Evolutionary conservation across 2,888 invertebrate genomes (phyloP), one percentile per base, ranked within the genome.

Genomic region (Mimumesa dahlbomi): DNA sequence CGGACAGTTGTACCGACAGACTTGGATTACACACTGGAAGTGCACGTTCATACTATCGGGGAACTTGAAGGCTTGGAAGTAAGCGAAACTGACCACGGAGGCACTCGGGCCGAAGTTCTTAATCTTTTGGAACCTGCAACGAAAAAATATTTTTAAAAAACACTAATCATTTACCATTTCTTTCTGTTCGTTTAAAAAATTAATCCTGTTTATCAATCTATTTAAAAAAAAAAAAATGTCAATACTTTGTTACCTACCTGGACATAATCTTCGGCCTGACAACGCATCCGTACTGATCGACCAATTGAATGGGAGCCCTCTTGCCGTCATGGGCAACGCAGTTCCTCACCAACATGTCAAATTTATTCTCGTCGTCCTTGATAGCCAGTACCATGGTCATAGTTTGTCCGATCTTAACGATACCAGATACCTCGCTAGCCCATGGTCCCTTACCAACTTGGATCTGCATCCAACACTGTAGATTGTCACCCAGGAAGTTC

Each of bases 391-490:
- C 97, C 97, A 97, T 97, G 9, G 97, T 97, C 97, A 97, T 97
- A 0, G 97, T 97, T 89, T 97, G 97, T 19, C 97, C 97, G 78
- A 97, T 97, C 91, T 97, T 97, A 7, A 97, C 97, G 84, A 97
- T 97, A 57, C 97, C 97, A 0, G 97, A 97, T 29, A 97, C 97
- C 90, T 97, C 97, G 11, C 96, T 96, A n/a, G 97, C 97, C 97
- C 97, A 97, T 0, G 97, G 97, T 77, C 97, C 97, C 89, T 97
- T 97, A 59, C 97, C 97, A 45, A 97, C 97, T 90, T 97, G 97
- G 83, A 97, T 97, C 90, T 97, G 97, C 97, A 97, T 97, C 97
- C 97, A 97, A 90, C 97, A 97, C 88, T 97, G 97, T 82, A 97
- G 91, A 91, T 97, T 97, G 90, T 97, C 97, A 22, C 97, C 97